Evolutionary conservation across 2,797 vertebrate genomes (phyloP), one percentile per base, ranked within the genome.

Genomic region (Urocyon cinereoargenteus): DNA sequence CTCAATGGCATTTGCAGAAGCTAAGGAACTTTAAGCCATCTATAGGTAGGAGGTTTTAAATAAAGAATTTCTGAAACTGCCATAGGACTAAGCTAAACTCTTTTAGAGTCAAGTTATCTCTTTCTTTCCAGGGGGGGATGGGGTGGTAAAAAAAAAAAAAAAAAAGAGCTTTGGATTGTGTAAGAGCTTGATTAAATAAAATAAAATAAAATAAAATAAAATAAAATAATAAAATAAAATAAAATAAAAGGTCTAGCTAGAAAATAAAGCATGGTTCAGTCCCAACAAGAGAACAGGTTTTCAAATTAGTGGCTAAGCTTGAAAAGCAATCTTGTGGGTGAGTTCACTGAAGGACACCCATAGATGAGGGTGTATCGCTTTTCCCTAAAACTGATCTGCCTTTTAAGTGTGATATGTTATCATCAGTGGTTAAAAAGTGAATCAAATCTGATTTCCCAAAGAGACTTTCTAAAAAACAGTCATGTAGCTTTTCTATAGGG

Each of bases 361-460:
- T 88, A 91, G 70, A 68, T 26, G 36, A 92, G 0, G 55, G 72
- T 3, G 13, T 91, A 94, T 97, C 92, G 57, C 94, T 92, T 97
- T 98, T 92, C 97, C 82, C 72, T 94, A 96, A 95, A 96, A 94
- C 88, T 22, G 95, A 97, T 96, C 97, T 89, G 87, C 92, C 95
- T 97, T 95, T 93, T 96, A 92, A 94, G 78, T 86, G 57, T 86
- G 96, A 96, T 91, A 96, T 3, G 82, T 95, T 97, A 98, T 96
- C 91, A 45, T 16, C 16, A 8, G 68, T 49, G 45, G 79, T 78
- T 96, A 73, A 93, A 97, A 97, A 84, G 70, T 16, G 75, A 96
- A 89, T 94, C 51, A 62, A 95, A 96, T 96, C 95, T 90, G 95
- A 95, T 97, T 96, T 97, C 89, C 90, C 88, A 91, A 95, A 86